A percentile compares a stretch with the other conserved stretches of the same genome.
Evolutionary conservation across 1,140 invertebrate genomes (phyloP).

Genomic region (Caenorhabditis remanei): DNA sequence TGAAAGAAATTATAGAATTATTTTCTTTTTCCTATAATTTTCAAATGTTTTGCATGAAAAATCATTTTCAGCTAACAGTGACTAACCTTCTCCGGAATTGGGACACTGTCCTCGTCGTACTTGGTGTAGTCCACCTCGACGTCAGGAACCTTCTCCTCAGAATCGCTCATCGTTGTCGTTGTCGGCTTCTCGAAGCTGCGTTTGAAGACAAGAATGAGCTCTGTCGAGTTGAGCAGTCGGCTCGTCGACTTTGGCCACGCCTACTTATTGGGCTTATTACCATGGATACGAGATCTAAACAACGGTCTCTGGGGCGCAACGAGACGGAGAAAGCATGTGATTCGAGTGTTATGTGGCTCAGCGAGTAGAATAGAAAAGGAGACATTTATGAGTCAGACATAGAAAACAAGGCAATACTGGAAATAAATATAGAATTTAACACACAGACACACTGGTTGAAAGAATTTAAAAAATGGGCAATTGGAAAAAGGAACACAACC

Average conservation of each 20-base stretch:
- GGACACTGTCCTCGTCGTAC: constrained; percentile 64
- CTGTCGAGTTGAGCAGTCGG: background rate
- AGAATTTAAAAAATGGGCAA: constrained; percentile 4
- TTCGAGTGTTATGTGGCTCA: background rate
- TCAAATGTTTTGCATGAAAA: background rate
- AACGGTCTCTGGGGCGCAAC: background rate
- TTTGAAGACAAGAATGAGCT: constrained; percentile 44
- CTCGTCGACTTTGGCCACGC: background rate
- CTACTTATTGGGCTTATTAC: background rate
- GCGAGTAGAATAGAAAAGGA: background rate
- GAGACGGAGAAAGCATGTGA: background rate
- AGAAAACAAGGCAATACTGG: constrained; percentile 37
- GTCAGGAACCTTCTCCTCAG: constrained; percentile 36
- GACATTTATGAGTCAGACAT: constrained; percentile 45
- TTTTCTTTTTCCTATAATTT: background rate
- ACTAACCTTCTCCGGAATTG: constrained; percentile 59
- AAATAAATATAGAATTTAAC: constrained; percentile 25
- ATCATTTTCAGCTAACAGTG: no score
- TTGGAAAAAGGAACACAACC: constrained; percentile 27
- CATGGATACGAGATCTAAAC: constrained; percentile 11
- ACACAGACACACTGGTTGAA: background rate
- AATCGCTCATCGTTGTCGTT: constrained; percentile 38
- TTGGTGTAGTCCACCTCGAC: constrained; percentile 62
- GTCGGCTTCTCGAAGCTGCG: background rate
- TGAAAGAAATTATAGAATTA: constrained; percentile 18